Evolutionary conservation across 2,113 vertebrate species (phyloP).

Genomic region (Tyrannus savana): DNA sequence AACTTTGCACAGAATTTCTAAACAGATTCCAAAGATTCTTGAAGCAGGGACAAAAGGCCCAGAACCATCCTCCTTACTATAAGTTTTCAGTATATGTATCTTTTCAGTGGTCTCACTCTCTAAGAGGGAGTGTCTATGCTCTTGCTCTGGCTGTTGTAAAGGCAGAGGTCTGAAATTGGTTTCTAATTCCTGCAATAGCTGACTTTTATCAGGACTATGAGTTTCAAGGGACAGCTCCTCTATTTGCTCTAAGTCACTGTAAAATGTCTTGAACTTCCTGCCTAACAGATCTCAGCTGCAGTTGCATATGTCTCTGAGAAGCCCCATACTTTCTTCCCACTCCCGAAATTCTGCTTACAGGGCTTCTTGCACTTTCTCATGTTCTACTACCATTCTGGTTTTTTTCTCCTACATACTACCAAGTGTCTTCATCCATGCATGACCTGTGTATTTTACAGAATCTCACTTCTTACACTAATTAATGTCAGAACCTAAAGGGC

Average conservation of each 20-base stretch:
- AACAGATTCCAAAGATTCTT: neutral
- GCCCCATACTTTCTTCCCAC: neutral
- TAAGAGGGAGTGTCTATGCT: rapidly evolving
- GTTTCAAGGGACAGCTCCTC: neutral
- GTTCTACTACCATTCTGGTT: neutral
- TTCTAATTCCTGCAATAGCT: neutral
- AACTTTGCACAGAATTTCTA: neutral
- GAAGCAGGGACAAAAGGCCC: neutral
- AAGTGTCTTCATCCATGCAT: neutral
- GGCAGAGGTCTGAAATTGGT: neutral
- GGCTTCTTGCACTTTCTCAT: neutral
- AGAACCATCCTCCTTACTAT: neutral
- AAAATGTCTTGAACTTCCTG: neutral
- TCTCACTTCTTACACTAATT: neutral
- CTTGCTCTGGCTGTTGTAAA: neutral
- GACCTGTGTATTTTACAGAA: neutral
- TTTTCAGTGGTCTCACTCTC: neutral
- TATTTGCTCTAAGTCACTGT: neutral
- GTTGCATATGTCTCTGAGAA: neutral
- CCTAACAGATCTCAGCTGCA: neutral
- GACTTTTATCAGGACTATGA: neutral
- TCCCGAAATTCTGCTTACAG: neutral
- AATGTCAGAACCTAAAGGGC: neutral
- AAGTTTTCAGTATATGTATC: neutral
- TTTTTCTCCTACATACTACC: neutral